Evolutionary conservation across 2,113 vertebrate genomes (phyloP).

Genomic region (Taurulus bubalis): DNA sequence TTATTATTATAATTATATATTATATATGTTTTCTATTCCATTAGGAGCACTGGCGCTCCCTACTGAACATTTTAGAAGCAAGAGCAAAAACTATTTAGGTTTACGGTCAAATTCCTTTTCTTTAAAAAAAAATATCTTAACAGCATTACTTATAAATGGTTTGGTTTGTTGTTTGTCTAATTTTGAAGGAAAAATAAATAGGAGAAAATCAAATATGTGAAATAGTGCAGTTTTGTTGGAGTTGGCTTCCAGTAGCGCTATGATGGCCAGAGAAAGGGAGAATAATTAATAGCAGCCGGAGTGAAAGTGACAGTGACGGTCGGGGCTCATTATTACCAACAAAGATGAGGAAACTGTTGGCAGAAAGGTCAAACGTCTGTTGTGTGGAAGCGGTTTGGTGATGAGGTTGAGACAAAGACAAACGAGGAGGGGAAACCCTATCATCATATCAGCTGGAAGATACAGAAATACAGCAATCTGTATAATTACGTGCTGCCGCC

Average conservation of each 20-base stretch:
- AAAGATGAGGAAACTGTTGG: neutral
- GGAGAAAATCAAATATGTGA: neutral
- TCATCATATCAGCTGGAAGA: neutral
- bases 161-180: neutral
- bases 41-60: too few relatives aligned
- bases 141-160: neutral
- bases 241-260: neutral
- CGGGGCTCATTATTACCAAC: neutral
- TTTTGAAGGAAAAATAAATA: too few relatives aligned
- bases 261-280: neutral
- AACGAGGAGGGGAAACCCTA: neutral
- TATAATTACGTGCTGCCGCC: too few relatives aligned
- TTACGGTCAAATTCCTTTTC: too few relatives aligned
- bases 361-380: neutral
- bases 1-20: neutral
- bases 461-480: neutral
- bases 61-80: too few relatives aligned
- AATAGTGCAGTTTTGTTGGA: neutral
- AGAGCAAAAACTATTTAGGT: neutral
- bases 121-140: neutral
- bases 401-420: neutral
- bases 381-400: neutral
- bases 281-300: neutral
- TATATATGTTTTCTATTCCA: too few relatives aligned
- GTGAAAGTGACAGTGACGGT: neutral